A percentile compares a stretch with the other conserved stretches of the same genome.
Conservation (phyloP, 2,888 invertebrate genomes). For the Ctenicera cuprea region DNA sequence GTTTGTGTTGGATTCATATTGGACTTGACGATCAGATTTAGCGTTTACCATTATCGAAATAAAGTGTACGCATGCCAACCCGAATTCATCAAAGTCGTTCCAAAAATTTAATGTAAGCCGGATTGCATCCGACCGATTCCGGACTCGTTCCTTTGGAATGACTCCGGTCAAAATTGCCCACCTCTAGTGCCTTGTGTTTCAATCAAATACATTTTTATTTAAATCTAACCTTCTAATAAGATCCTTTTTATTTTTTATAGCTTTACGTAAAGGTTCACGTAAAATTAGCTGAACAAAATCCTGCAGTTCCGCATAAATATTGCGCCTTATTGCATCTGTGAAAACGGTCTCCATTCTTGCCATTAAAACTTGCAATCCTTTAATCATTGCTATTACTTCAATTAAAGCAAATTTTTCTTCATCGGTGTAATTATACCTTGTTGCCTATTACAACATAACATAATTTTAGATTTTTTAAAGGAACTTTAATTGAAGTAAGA, state of each 20-base stretch:
- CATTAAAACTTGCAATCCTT: conserved; percentile 97
- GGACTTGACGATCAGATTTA: no score
- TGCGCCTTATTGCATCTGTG: conserved; percentile 90
- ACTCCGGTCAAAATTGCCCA: no score
- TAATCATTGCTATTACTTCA: conserved; percentile 99
- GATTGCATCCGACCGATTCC: no score
- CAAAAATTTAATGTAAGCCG: no score
- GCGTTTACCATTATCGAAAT: no score
- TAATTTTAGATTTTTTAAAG: conserved; percentile 33
- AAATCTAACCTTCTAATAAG: conserved; percentile 83
- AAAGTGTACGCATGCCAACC: no score
- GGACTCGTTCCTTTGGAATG: no score
- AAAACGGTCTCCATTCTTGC: conserved; percentile 98
- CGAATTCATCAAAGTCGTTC: no score
- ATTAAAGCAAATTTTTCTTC: conserved; percentile 99
- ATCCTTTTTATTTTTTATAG: conserved; percentile 98
- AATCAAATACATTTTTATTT: background rate
- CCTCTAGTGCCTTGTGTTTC: no score
- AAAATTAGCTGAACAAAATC: conserved; percentile 94
- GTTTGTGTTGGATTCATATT: no score
- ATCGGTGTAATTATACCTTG: conserved; percentile 96
- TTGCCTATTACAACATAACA: conserved; percentile 88
- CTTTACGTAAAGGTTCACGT: conserved; percentile 95
- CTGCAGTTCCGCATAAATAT: conserved; percentile 97
- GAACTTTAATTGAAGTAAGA: conserved; percentile 1